Base-by-base conservation (phyloP, 2,113 vertebrate species). In the Acanthochromis polyacanthus region DNA sequence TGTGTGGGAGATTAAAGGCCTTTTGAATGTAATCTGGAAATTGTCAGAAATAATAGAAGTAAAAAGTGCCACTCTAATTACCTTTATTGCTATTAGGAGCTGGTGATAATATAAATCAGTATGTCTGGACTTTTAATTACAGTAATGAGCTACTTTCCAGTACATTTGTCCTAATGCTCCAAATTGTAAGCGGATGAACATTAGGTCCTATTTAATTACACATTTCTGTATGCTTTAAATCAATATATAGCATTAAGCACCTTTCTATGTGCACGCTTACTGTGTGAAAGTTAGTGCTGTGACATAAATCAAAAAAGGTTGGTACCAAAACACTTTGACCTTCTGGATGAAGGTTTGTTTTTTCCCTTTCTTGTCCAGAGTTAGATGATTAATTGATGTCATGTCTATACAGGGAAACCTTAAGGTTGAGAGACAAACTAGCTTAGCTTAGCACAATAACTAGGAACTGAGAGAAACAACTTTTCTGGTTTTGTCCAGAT, bases 21-120 rank as follows among this genome's bases (percentile, higher is more conserved):
- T 74, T 69, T 77, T 84, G 67, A 45, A 61, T 65, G 51, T 52
- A 45, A 82, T 85, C 36, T 75, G 64, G 62, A 72, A 61, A 70
- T 60, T 48, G 60, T 90, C 38, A 52, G 50, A 64, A 64, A 38
- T 84, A 82, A 82, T 71, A 81, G 56, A 55, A 64, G 64, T 23
- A 67, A 71, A 71, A 19, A 52, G 59, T 19, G 25, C 63, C 10
- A 25, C 30, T 20, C 48, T 59, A 59, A 76, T 83, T 63, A 75
- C 25, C 46, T 45, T 28, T 38, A 53, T 22, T 20, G 30, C 60
- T 53, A 51, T 57, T 50, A 60, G 36, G 11, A 50, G 19, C 60
- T 57, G 52, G 5, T 19, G 40, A 60, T 61, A 60, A 72, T 48
- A 67, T 57, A 73, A 72, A 88, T 82, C 78, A 64, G 36, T 60